Percentiles rank a stretch among this genome's conserved stretches.
These are phyloP conservation scores for Azemiops feae DNA, from an alignment of 2,113 vertebrate species.

Conservation along the genomic window DNA sequence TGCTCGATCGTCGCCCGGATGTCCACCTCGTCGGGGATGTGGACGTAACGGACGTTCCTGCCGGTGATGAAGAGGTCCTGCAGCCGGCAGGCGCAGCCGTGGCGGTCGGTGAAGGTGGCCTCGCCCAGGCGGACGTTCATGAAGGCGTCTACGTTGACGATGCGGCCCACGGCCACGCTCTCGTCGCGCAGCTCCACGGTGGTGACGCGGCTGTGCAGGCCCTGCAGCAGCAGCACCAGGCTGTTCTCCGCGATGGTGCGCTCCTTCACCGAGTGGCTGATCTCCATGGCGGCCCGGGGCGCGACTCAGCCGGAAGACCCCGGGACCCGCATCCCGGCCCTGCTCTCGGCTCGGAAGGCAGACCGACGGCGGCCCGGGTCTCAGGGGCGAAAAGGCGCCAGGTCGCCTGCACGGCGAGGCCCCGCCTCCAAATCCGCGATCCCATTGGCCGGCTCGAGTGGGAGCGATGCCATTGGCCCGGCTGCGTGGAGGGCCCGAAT, in stretches of 20 bases:
- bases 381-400: no score
- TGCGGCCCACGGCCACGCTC: constrained; percentile 79
- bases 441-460: neutral
- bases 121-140: constrained; percentile 90
- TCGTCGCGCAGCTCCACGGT: constrained; percentile 92
- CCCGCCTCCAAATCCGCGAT: no score
- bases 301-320: neutral
- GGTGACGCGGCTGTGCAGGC: constrained; percentile 82
- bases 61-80: constrained; percentile 89
- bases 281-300: constrained; percentile 62
- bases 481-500: neutral
- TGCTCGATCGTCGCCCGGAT: constrained; percentile 82
- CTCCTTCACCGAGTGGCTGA: constrained; percentile 87
- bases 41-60: constrained; percentile 90
- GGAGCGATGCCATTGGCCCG: neutral
- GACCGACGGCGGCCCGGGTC: no score
- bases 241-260: constrained; percentile 95
- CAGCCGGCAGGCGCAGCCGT: constrained; percentile 68
- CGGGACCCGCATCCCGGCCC: neutral
- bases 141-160: constrained; percentile 92
- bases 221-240: constrained; percentile 92
- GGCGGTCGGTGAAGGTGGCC: constrained; percentile 81
- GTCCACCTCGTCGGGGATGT: constrained; percentile 89
- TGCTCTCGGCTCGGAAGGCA: neutral
- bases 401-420: no score